A percentile compares a stretch with the other conserved stretches of the same genome.
These are phyloP conservation scores for Battus philenor DNA, from an alignment of 1,140 invertebrate species.

Conservation along the genomic window DNA sequence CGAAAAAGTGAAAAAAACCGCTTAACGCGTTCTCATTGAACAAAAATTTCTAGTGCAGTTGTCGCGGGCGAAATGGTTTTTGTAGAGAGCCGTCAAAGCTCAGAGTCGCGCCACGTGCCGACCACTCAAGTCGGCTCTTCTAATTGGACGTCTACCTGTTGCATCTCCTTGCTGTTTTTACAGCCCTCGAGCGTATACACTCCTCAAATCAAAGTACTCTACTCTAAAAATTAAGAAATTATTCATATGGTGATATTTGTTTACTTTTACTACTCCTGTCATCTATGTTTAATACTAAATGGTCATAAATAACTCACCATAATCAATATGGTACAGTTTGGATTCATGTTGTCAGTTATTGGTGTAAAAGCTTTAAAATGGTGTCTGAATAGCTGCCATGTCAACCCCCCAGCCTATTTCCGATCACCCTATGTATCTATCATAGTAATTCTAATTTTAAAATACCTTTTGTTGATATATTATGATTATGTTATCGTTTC, in stretches of 20 bases:
- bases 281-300: no score
- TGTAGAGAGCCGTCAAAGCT: constrained; percentile 53
- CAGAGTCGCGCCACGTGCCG: constrained; percentile 53
- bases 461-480: no score
- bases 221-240: constrained; percentile 55
- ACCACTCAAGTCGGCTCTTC: constrained; percentile 53
- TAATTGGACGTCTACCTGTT: constrained; percentile 74
- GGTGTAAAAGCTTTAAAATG: no score
- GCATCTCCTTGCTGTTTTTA: constrained; percentile 56
- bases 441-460: no score
- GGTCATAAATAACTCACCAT: no score
- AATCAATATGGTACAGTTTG: no score
- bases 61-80: constrained; percentile 62
- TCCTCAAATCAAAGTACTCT: constrained; percentile 53
- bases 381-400: no score
- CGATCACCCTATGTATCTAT: no score
- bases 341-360: no score
- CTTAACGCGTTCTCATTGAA: constrained; percentile 37
- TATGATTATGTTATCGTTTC: neutral
- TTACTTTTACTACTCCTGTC: no score
- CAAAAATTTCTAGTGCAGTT: constrained; percentile 53
- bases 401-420: no score
- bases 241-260: no score
- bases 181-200: constrained; percentile 38
- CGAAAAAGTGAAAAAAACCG: constrained; percentile 46